A percentile compares a stretch with the other conserved stretches of the same genome.
Conservation (phyloP, 2,113 vertebrate genomes). For the Plectropomus leopardus region DNA sequence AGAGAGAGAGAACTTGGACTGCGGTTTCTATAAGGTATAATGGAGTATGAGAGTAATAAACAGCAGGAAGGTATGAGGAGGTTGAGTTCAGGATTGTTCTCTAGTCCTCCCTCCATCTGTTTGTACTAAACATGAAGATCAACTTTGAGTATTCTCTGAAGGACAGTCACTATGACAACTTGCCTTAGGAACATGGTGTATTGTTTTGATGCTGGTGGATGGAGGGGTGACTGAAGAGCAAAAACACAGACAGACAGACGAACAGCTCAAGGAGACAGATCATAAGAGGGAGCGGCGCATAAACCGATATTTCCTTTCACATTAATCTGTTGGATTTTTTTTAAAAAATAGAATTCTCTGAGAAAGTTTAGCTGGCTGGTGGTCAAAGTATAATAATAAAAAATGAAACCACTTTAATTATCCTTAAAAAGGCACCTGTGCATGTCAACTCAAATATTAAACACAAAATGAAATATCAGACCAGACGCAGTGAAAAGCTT, state of each 20-base stretch:
- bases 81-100: neutral
- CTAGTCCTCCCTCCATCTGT: slow-evolving; percentile 2
- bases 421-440: neutral
- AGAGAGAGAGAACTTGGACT: slow-evolving; percentile 11
- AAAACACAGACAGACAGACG: slow-evolving; percentile 39
- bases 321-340: slow-evolving; percentile 29
- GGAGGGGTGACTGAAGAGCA: slow-evolving; percentile 39
- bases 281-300: slow-evolving; percentile 4
- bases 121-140: slow-evolving; percentile 47
- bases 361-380: slow-evolving; percentile 14
- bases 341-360: neutral
- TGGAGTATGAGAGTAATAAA: slow-evolving; percentile 26
- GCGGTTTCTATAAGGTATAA: slow-evolving; percentile 20
- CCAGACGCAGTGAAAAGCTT: neutral
- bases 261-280: slow-evolving; percentile 53
- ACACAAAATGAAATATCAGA: neutral
- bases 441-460: neutral
- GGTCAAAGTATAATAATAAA: neutral
- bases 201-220: slow-evolving; percentile 61
- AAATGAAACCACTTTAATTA: slow-evolving; percentile 4
- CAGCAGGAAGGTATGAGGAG: neutral
- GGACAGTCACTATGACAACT: slow-evolving; percentile 72
- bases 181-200: slow-evolving; percentile 61
- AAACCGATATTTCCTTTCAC: slow-evolving; percentile 41
- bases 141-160: slow-evolving; percentile 68